Evolutionary conservation across 2,888 invertebrate species (phyloP).

Genomic region (Zhuqinia jingwanae): DNA sequence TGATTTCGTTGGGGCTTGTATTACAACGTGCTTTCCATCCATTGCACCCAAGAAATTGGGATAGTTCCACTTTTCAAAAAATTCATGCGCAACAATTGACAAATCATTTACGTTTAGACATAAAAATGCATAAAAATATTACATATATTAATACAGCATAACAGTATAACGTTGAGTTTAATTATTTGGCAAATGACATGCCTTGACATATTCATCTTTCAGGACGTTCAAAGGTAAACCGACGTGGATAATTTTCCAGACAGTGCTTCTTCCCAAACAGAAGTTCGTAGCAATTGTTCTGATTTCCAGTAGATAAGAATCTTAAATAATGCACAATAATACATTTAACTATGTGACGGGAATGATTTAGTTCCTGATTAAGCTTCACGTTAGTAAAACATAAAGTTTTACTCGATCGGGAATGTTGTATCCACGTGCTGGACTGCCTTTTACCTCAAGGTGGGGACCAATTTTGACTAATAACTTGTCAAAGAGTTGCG

Average conservation of each 20-base stretch:
- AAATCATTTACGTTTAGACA: too few species aligned
- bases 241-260: constrained; percentile 20
- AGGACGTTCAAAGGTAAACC: not conserved
- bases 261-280: constrained; percentile 23
- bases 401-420: constrained; percentile 7
- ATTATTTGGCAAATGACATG: not conserved
- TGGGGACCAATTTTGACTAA: not conserved
- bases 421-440: not conserved
- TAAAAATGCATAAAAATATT: too few species aligned
- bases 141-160: too few species aligned
- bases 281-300: constrained; percentile 44
- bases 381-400: not conserved
- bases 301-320: constrained; percentile 46
- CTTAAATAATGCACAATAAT: not conserved
- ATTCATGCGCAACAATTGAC: constrained; percentile 4
- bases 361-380: too few species aligned
- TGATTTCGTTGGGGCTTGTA: constrained; percentile 23
- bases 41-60: constrained; percentile 62
- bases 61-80: constrained; percentile 32
- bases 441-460: not conserved
- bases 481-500: not conserved
- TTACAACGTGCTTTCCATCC: constrained; percentile 57
- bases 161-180: too few species aligned
- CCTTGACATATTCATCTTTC: constrained; percentile 31
- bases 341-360: too few species aligned